Evolutionary conservation across 2,113 vertebrate species (phyloP).

Genomic region (Toxotes jaculatrix): DNA sequence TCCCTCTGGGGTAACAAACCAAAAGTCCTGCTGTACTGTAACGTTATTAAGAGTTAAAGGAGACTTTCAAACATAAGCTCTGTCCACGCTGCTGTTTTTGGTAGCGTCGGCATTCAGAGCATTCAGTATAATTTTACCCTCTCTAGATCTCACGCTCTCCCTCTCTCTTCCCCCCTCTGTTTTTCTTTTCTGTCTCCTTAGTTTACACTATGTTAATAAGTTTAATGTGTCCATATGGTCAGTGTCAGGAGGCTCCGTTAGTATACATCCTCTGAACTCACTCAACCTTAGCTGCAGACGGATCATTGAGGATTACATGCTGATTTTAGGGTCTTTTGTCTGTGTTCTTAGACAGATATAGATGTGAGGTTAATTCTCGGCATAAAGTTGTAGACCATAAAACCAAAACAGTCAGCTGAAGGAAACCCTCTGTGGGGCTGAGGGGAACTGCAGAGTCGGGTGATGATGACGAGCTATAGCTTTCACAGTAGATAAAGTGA

Average conservation of each 20-base stretch:
- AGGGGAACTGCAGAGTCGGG: no score
- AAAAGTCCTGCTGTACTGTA: neutral
- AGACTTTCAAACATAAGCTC: neutral
- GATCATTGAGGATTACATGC: constrained; percentile 14
- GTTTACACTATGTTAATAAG: constrained; percentile 21
- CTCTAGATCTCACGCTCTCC: no score
- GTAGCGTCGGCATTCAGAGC: neutral
- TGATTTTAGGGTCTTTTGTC: constrained; percentile 6
- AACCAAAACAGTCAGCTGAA: no score
- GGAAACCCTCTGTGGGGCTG: no score
- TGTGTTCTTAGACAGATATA: neutral
- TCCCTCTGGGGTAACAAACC: neutral
- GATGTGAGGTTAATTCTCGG: neutral
- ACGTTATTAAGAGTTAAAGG: neutral
- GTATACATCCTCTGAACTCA: neutral
- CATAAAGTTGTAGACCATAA: no score
- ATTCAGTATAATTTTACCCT: neutral
- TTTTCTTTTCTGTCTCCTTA: neutral
- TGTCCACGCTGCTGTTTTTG: neutral
- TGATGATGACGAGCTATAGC: no score
- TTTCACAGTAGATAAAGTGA: no score
- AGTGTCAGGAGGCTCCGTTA: neutral
- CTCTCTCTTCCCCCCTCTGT: neutral
- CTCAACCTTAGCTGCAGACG: constrained; percentile 33
- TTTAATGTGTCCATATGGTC: constrained; percentile 41